These are phyloP conservation scores for Peribatodes rhomboidaria DNA, from an alignment of 2,888 invertebrate species.

Conservation along the genomic window DNA sequence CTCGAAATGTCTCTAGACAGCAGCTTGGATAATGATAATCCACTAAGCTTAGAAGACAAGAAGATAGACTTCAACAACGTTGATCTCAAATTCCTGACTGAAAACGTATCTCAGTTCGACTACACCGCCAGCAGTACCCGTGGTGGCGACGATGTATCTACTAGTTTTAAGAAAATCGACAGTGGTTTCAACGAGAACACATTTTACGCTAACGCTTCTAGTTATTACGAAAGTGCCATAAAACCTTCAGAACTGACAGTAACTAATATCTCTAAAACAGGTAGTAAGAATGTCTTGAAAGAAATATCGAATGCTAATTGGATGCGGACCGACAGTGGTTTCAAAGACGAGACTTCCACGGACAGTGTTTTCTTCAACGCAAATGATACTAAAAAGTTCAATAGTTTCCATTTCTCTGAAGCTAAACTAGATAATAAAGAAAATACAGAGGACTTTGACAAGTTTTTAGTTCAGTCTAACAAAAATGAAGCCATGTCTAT, in stretches of 20 bases:
- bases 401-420: constrained; percentile 65
- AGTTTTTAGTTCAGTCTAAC: constrained; percentile 62
- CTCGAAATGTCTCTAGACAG: constrained; percentile 77
- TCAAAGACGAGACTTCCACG: constrained; percentile 78
- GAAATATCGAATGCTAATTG: constrained; percentile 81
- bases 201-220: constrained; percentile 76
- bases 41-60: constrained; percentile 73
- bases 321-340: constrained; percentile 82
- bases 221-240: constrained; percentile 84
- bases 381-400: constrained; percentile 61
- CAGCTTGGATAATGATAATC: constrained; percentile 75
- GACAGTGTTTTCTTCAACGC: constrained; percentile 72
- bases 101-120: constrained; percentile 70
- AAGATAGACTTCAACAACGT: constrained; percentile 80
- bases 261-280: constrained; percentile 64
- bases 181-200: constrained; percentile 82
- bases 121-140: constrained; percentile 59
- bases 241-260: constrained; percentile 81
- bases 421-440: constrained; percentile 72
- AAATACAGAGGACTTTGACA: constrained; percentile 70
- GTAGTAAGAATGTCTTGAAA: constrained; percentile 68
- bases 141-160: constrained; percentile 63
- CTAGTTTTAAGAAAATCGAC: constrained; percentile 76
- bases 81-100: constrained; percentile 83
- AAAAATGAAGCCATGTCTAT: constrained; percentile 77